These are phyloP conservation scores for Palythoa caribaeorum DNA, from an alignment of 92 coral and sea anemone genomes.

Conservation along the genomic window DNA sequence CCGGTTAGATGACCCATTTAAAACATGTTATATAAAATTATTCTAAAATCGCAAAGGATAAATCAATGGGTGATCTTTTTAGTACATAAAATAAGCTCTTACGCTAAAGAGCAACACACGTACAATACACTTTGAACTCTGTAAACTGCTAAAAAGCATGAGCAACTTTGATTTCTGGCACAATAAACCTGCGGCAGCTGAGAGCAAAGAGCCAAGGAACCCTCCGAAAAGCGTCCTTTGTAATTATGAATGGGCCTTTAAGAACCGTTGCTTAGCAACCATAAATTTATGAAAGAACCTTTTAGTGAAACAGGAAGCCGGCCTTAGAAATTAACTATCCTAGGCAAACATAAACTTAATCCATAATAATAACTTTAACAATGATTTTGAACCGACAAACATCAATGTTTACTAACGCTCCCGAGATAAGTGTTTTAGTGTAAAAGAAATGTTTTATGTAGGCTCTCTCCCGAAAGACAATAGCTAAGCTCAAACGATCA, in stretches of 20 bases:
- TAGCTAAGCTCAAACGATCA: too few species aligned
- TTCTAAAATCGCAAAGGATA: not conserved
- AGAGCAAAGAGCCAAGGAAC: not conserved
- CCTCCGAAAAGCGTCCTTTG: too few species aligned
- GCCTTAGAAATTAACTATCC: constrained; percentile 20
- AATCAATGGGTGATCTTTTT: not conserved
- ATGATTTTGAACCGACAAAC: too few species aligned
- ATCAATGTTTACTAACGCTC: too few species aligned
- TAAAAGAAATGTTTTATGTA: too few species aligned
- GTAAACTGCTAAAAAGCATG: not conserved
- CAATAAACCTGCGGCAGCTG: not conserved
- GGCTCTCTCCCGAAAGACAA: too few species aligned
- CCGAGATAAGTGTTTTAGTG: too few species aligned
- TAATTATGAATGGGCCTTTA: constrained; percentile 25
- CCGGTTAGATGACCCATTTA: not conserved
- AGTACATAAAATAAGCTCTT: not conserved
- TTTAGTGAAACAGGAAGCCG: constrained; percentile 39
- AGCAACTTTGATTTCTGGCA: not conserved
- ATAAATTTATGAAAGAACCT: constrained; percentile 26
- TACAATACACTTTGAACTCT: not conserved
- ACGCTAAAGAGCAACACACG: not conserved
- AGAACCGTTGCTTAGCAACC: constrained; percentile 26
- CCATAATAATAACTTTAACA: not conserved
- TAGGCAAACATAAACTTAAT: constrained; percentile 24
- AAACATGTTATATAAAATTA: not conserved